Conservation (phyloP, 2,113 vertebrate species). For the Rhinogobius similis region DNA sequence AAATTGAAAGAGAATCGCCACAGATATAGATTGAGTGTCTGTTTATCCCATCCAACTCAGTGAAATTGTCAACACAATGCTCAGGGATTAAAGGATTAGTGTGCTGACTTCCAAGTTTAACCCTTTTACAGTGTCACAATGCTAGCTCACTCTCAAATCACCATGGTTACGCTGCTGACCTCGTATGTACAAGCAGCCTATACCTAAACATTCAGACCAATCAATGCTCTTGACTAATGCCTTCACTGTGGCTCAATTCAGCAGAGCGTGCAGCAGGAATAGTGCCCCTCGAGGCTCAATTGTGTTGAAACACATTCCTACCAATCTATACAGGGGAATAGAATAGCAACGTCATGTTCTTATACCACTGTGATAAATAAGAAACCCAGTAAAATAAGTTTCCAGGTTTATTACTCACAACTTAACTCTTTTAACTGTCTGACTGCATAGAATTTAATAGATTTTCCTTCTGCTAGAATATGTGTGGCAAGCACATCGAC, state of each 20-base stretch:
- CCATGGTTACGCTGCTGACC: conserved; percentile 1
- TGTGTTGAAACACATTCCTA: not conserved
- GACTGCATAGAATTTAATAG: not conserved
- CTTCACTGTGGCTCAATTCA: not conserved
- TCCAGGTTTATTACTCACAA: not conserved
- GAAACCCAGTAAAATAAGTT: not conserved
- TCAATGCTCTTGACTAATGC: conserved; percentile 8
- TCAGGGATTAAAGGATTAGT: conserved; percentile 4
- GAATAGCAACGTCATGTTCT: not conserved
- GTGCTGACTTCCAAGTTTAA: conserved; percentile 1
- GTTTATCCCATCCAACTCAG: not conserved
- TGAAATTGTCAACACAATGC: not conserved
- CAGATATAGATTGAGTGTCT: not conserved
- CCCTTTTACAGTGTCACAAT: conserved; percentile 3
- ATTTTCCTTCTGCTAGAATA: not conserved
- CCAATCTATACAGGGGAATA: not conserved
- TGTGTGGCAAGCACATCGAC: not conserved
- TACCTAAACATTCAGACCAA: not conserved
- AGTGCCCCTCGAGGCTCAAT: not conserved
- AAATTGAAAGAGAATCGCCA: not conserved
- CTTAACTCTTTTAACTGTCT: not conserved
- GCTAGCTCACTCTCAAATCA: not conserved
- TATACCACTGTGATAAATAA: not conserved
- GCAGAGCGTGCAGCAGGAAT: not conserved
- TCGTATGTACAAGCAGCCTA: not conserved